phyloP scores from a whole-genome alignment of 2,113 vertebrate species.

The Tiliqua scincoides region DNA sequence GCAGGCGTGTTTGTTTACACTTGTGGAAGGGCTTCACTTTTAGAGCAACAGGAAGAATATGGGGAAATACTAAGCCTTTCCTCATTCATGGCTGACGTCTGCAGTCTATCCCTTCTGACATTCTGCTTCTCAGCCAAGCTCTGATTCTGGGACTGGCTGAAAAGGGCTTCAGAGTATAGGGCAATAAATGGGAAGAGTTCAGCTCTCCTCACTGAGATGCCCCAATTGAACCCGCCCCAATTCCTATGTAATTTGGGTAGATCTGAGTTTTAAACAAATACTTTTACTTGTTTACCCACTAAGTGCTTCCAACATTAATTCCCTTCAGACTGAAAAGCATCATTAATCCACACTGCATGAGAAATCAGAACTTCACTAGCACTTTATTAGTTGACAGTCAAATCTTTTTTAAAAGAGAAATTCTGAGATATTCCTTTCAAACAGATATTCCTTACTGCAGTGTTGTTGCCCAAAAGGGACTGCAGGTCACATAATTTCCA shows the following conservation, averaged over 20 bases:
- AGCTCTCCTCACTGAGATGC: neutral
- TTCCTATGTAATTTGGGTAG: neutral
- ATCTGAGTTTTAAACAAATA: no score
- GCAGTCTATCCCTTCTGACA: neutral
- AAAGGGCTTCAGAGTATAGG: neutral
- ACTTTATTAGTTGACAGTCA: neutral
- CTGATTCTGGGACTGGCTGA: neutral
- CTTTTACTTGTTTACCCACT: no score
- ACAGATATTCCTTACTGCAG: conserved; percentile 53
- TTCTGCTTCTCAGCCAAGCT: neutral
- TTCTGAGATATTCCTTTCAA: conserved; percentile 9
- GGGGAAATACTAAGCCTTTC: neutral
- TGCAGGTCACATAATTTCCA: no score
- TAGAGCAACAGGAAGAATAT: neutral
- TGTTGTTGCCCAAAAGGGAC: no score
- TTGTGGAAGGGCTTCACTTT: neutral
- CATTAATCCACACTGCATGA: neutral
- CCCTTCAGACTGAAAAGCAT: conserved; percentile 8
- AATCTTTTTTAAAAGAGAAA: neutral
- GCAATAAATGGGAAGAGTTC: neutral
- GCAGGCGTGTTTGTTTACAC: neutral
- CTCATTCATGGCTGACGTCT: neutral
- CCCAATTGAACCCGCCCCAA: neutral
- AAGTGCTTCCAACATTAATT: conserved; percentile 3
- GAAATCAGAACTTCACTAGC: neutral